These are phyloP conservation scores for Lypha dubia DNA, from an alignment of 2,888 invertebrate species.

Conservation along the genomic window DNA sequence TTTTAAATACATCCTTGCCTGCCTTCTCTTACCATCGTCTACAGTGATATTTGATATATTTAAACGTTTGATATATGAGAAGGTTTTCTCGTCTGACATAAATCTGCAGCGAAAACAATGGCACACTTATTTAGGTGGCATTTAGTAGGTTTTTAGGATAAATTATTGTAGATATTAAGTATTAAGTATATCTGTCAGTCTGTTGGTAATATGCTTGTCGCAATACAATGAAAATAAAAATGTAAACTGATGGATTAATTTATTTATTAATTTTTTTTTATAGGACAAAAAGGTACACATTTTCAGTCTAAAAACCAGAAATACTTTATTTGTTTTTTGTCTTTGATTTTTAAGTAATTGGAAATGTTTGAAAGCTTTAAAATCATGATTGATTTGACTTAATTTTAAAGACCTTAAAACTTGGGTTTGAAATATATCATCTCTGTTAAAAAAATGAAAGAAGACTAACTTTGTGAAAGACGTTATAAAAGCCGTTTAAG, in stretches of 20 bases:
- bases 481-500: too few relatives aligned
- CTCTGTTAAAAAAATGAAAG: too few relatives aligned
- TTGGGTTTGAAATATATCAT: too few relatives aligned
- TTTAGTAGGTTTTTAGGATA: conserved; percentile 51
- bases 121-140: conserved; percentile 23
- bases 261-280: background rate
- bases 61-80: conserved; percentile 23
- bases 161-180: conserved; percentile 3
- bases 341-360: too few relatives aligned
- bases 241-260: background rate
- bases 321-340: background rate
- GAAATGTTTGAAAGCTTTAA: too few relatives aligned
- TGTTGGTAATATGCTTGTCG: conserved; percentile 4
- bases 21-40: conserved; percentile 4
- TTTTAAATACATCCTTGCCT: background rate
- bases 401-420: too few relatives aligned
- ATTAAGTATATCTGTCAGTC: conserved; percentile 13
- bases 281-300: too few relatives aligned
- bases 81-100: conserved; percentile 36
- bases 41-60: conserved; percentile 22
- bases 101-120: conserved; percentile 33
- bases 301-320: background rate
- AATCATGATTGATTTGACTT: too few relatives aligned
- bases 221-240: too few relatives aligned
- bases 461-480: too few relatives aligned